These are phyloP conservation scores for Gastracanthus pulcherrimus DNA, from an alignment of 2,888 invertebrate species.

Conservation along the genomic window DNA sequence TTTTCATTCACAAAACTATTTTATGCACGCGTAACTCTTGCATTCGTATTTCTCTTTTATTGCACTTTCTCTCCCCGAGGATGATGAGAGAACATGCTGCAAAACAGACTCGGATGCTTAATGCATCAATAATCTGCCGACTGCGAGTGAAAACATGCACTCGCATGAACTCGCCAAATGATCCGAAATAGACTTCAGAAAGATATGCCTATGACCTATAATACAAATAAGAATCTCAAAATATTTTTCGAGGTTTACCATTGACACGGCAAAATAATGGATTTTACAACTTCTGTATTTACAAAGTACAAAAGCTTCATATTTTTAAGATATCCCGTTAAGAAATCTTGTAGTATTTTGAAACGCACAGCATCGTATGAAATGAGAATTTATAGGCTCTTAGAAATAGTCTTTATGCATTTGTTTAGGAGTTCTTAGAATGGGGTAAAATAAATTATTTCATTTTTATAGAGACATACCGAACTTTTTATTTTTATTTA, in stretches of 20 bases:
- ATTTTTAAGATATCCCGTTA: not conserved
- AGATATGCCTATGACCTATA: constrained; percentile 45
- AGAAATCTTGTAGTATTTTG: not conserved
- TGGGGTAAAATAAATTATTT: not conserved
- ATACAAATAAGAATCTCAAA: constrained; percentile 36
- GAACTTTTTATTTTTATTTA: not conserved
- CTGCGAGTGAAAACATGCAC: constrained; percentile 47
- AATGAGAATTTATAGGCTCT: not conserved
- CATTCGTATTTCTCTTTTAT: not conserved
- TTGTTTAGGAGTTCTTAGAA: constrained; percentile 10
- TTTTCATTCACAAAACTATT: not conserved
- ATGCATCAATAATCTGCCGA: constrained; percentile 42
- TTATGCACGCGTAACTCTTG: not conserved
- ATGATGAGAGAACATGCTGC: not conserved
- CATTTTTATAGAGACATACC: no score
- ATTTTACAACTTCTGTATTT: not conserved
- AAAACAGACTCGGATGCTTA: constrained; percentile 36
- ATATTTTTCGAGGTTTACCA: constrained; percentile 8
- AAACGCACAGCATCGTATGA: not conserved
- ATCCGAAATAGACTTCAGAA: constrained; percentile 46
- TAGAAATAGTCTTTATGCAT: not conserved
- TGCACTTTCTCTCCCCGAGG: not conserved
- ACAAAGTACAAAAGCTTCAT: not conserved
- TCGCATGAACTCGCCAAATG: constrained; percentile 47
- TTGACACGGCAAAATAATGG: not conserved